phyloP scores from a whole-genome alignment of 2,797 vertebrate species.

The Malurus splendens region DNA sequence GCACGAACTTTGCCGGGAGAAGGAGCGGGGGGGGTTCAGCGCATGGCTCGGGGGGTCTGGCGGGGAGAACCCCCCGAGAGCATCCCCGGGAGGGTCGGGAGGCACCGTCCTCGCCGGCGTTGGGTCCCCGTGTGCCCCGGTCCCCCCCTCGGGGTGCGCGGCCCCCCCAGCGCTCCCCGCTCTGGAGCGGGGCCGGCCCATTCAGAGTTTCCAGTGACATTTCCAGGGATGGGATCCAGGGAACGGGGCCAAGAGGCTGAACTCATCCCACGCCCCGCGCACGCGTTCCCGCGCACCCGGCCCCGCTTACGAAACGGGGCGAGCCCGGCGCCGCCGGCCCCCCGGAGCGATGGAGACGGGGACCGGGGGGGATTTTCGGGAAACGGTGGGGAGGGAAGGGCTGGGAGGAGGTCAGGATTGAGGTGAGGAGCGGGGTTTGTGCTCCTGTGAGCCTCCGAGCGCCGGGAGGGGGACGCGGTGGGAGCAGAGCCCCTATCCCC shows the following conservation, averaged over 20 bases:
- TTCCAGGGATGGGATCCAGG: conserved; percentile 43
- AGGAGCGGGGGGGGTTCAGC: background rate
- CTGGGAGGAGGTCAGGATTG: background rate
- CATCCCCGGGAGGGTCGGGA: background rate
- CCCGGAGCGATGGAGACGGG: background rate
- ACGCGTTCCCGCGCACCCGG: background rate
- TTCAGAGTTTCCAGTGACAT: conserved; percentile 49
- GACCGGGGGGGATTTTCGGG: background rate
- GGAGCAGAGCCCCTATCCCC: background rate
- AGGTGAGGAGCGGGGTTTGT: fast-evolving
- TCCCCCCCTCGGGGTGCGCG: background rate
- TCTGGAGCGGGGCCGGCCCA: conserved; percentile 7
- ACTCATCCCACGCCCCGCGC: conserved; percentile 30
- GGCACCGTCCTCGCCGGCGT: background rate
- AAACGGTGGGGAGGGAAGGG: background rate
- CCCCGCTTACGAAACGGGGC: conserved; percentile 12
- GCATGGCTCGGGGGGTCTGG: fast-evolving
- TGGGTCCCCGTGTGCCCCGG: background rate
- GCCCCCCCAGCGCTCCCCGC: background rate
- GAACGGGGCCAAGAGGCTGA: background rate
- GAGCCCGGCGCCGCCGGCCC: background rate
- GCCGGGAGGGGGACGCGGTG: fast-evolving
- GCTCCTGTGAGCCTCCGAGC: fast-evolving
- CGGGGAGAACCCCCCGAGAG: fast-evolving
- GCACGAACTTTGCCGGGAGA: background rate